A percentile compares a stretch with the other conserved stretches of the same genome.
These are phyloP conservation scores for Cynoglossus semilaevis DNA, from an alignment of 2,113 vertebrate genomes.

Conservation along the genomic window DNA sequence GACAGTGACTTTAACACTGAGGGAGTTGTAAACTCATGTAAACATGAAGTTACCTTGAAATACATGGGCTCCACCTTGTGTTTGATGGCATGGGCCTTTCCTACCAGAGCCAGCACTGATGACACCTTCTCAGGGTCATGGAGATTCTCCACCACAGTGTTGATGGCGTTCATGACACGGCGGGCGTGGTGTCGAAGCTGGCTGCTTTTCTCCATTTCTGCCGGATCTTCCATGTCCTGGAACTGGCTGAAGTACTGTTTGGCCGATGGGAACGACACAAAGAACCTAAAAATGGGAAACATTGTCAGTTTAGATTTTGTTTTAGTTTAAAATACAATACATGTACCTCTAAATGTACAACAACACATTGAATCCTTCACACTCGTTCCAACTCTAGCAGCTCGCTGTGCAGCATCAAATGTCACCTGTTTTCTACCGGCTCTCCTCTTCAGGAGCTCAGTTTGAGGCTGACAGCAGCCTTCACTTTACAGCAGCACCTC, in stretches of 20 bases:
- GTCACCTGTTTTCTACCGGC: too few species aligned
- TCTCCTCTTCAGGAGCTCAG: too few species aligned
- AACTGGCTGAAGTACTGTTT: slow-evolving; percentile 99
- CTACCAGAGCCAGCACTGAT: slow-evolving; percentile 87
- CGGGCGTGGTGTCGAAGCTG: slow-evolving; percentile 88
- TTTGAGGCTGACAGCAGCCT: slow-evolving; percentile 24
- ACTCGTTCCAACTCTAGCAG: too few species aligned
- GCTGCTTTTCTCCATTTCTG: slow-evolving; percentile 78
- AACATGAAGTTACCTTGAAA: slow-evolving; percentile 84
- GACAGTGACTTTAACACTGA: too few species aligned
- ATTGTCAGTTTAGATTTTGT: too few species aligned
- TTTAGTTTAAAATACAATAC: too few species aligned
- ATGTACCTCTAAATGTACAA: too few species aligned
- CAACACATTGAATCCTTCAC: too few species aligned
- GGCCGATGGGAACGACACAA: slow-evolving; percentile 93
- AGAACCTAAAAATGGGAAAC: slow-evolving; percentile 79
- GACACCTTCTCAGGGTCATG: slow-evolving; percentile 90
- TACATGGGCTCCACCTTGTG: slow-evolving; percentile 97
- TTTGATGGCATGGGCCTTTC: slow-evolving; percentile 92
- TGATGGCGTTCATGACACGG: slow-evolving; percentile 83
- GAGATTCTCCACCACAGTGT: slow-evolving; percentile 90
- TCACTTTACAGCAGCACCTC: slow-evolving; percentile 15
- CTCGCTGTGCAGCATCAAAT: too few species aligned
- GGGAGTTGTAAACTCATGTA: too few species aligned
- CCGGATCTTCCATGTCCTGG: slow-evolving; percentile 77